Conservation (phyloP, 2,113 vertebrate species). For the Anolis carolinensis region DNA sequence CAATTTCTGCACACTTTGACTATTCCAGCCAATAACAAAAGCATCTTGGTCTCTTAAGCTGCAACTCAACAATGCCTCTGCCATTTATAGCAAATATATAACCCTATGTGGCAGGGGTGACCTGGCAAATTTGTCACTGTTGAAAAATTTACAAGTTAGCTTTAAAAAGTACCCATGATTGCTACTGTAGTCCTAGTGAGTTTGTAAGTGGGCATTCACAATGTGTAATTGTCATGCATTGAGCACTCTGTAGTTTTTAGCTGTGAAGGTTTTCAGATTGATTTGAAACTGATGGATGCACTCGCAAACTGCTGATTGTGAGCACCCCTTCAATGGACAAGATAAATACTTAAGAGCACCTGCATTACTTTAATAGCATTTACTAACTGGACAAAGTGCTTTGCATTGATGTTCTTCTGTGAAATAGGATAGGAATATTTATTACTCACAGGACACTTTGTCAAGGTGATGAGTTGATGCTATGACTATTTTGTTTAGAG, state of each 20-base stretch:
- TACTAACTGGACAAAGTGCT: not conserved
- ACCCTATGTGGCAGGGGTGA: conserved; percentile 2
- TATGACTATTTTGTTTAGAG: not conserved
- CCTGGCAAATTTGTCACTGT: conserved; percentile 6
- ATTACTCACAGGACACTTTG: not conserved
- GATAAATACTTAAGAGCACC: conserved; percentile 31
- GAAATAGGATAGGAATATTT: not conserved
- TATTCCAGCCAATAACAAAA: not conserved
- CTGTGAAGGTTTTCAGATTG: not conserved
- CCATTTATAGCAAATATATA: conserved; percentile 6
- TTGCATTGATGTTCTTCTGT: not conserved
- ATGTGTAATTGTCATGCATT: not conserved
- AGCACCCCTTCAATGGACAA: not conserved
- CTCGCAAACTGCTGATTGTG: conserved; percentile 1
- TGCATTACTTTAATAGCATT: conserved; percentile 19
- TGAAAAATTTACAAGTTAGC: not conserved
- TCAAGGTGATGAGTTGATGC: conserved; percentile 4
- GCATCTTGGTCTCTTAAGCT: not conserved
- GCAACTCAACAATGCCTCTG: conserved; percentile 1
- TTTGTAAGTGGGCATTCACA: conserved; percentile 15
- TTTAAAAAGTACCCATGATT: conserved; percentile 19
- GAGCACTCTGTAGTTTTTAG: conserved; percentile 18
- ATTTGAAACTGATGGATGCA: conserved; percentile 28
- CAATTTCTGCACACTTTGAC: not conserved
- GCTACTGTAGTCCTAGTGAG: conserved; percentile 8